phyloP scores from a whole-genome alignment of 2,888 invertebrate species.

The Hartigia nigra region DNA sequence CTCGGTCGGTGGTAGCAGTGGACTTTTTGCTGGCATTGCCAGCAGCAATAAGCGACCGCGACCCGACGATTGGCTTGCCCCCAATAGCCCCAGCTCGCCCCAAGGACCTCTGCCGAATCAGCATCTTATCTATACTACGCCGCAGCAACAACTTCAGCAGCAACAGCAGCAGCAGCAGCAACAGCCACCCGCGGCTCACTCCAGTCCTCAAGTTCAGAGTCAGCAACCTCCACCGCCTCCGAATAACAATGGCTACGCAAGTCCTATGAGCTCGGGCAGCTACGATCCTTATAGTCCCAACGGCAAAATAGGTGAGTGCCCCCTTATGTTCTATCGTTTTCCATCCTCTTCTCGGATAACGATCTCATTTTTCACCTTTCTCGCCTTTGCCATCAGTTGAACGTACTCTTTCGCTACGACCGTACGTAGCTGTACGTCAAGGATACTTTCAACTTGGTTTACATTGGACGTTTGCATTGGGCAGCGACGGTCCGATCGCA shows the following conservation, averaged over 20 bases:
- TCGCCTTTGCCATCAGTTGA: not conserved
- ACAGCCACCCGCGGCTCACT: constrained; percentile 47
- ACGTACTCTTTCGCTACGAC: not conserved
- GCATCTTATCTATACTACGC: constrained; percentile 69
- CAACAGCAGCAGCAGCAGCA: constrained; percentile 43
- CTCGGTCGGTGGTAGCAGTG: constrained; percentile 49
- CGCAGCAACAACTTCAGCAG: constrained; percentile 52
- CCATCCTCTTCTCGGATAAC: not conserved
- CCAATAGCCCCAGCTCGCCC: constrained; percentile 70
- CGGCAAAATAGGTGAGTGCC: constrained; percentile 84
- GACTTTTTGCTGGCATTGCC: constrained; percentile 62
- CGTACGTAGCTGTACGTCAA: not conserved
- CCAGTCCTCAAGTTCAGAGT: constrained; percentile 42
- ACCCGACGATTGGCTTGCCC: constrained; percentile 75
- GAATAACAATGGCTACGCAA: constrained; percentile 83
- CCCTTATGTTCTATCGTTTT: not conserved
- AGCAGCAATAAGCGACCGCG: constrained; percentile 69
- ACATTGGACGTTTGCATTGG: not conserved
- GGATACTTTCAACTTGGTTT: not conserved
- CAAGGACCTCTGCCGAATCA: constrained; percentile 68
- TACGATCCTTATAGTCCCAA: constrained; percentile 92
- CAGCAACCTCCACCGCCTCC: constrained; percentile 42
- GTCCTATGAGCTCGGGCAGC: constrained; percentile 88
- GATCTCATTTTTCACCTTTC: not conserved
- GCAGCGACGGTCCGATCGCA: not conserved